Conservation (phyloP, 2,797 vertebrate genomes). For the Vultur gryphus region DNA sequence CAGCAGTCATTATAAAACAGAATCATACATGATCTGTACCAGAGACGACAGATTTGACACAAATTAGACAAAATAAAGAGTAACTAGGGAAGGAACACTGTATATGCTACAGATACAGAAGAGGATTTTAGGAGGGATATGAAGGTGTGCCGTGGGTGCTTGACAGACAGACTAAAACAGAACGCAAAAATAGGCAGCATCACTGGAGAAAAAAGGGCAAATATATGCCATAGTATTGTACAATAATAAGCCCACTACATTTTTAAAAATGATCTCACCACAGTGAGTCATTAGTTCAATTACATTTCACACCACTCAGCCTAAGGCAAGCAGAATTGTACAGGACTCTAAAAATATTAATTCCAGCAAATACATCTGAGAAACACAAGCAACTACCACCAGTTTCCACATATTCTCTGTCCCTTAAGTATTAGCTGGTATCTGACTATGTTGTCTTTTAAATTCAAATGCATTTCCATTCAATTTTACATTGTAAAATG, state of each 20-base stretch:
- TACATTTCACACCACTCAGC: slow-evolving; percentile 38
- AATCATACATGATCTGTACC: not conserved
- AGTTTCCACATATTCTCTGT: not conserved
- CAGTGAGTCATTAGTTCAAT: slow-evolving; percentile 48
- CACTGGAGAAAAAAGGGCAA: slow-evolving; percentile 18
- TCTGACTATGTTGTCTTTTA: not conserved
- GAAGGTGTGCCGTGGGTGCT: slow-evolving; percentile 3
- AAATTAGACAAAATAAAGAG: not conserved
- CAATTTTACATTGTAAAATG: not conserved
- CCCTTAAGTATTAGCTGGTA: not conserved
- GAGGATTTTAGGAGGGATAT: not conserved
- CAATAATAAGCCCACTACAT: slow-evolving; percentile 33
- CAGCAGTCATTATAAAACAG: not conserved
- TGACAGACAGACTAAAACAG: slow-evolving; percentile 31
- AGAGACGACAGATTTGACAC: not conserved
- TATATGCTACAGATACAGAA: not conserved
- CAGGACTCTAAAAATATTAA: slow-evolving; percentile 11
- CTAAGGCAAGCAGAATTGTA: slow-evolving; percentile 24
- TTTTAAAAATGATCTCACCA: slow-evolving; percentile 25
- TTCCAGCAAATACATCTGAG: not conserved
- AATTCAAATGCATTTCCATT: not conserved
- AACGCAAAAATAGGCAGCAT: not conserved
- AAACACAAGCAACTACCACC: not conserved
- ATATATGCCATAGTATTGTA: slow-evolving; percentile 6
- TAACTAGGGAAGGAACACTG: not conserved